Evolutionary conservation across 2,797 vertebrate species (phyloP), one percentile per base, ranked within the genome.

Genomic region (Vireo griseus): DNA sequence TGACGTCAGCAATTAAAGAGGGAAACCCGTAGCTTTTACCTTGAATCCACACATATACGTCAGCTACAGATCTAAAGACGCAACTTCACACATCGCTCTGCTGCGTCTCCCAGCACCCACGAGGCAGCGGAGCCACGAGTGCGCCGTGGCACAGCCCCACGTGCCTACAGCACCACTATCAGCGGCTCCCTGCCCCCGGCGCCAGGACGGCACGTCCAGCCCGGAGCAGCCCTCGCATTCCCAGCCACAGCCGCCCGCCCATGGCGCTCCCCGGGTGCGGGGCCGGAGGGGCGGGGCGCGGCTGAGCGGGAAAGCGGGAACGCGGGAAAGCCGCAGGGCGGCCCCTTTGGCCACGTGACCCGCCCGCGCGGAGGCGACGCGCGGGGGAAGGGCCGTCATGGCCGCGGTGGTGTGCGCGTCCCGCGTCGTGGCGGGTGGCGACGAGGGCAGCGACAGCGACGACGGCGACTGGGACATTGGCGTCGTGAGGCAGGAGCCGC

Each of bases 401-500:
- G 33, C 51, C 0, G 10, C 1, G 0, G 2, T 0, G 22, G 0
- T 1, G 4, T 37, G 40, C 9, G 28, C 39, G 0, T 10, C 3
- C 8, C 29, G 48, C 5, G n/a, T 66, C 2, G 50, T 88, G 76
- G 92, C 87, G 16, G 92, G 63, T 2, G 90, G 94, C 4, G 84
- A 88, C 3, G 94, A 94, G 39, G 65, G 20, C 1, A 47, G n/a
- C n/a, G 84, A 92, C 2, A 89, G 69, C 65, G 90, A 95, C 1
- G 91, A 87, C 3, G 71, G 55, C 10, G 28, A 45, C 7, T 96
- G 93, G 93, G 93, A 92, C 17, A 65, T 90, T 22, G 82, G 67
- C 10, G 45, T 20, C 16, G 37, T 47, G 50, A 33, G 40, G 45
- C 40, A 5, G 2, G 63, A 81, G 40, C 48, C 82, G 44, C 82